Evolutionary conservation across 1,140 invertebrate species (phyloP).

Genomic region (Bradysia coprophila): DNA sequence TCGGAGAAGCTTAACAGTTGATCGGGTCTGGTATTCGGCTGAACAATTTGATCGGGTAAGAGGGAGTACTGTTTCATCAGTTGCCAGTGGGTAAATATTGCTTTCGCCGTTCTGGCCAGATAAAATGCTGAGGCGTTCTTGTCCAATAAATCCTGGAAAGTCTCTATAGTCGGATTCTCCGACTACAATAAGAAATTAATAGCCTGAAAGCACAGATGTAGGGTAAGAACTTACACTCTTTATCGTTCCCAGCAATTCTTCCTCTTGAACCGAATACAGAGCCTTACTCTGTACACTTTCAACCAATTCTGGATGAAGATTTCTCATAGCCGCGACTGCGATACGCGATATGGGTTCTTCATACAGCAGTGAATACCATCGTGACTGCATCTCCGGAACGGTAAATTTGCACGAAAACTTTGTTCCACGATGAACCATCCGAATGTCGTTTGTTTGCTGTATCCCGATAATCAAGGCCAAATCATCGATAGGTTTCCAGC

Average conservation of each 20-base stretch:
- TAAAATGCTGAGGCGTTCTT: constrained; percentile 74
- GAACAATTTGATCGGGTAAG: constrained; percentile 72
- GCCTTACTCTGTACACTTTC: constrained; percentile 72
- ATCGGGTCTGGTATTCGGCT: constrained; percentile 32
- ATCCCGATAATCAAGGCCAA: constrained; percentile 82
- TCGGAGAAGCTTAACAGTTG: constrained; percentile 74
- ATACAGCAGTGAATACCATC: constrained; percentile 91
- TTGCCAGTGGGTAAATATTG: constrained; percentile 76
- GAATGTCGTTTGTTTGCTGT: constrained; percentile 78
- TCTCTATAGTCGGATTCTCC: constrained; percentile 45
- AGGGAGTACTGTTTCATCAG: constrained; percentile 86
- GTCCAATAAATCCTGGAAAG: constrained; percentile 74
- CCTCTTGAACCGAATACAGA: constrained; percentile 76
- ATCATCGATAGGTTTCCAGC: constrained; percentile 97
- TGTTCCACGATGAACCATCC: constrained; percentile 72
- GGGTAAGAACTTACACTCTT: constrained; percentile 71
- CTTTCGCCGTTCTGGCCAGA: constrained; percentile 66
- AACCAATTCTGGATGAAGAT: constrained; percentile 81
- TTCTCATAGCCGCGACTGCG: constrained; percentile 79
- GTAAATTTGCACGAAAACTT: constrained; percentile 95
- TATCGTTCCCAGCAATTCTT: constrained; percentile 65
- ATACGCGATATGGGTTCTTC: constrained; percentile 74
- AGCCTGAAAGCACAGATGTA: too few relatives aligned
- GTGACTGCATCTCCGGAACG: constrained; percentile 78
- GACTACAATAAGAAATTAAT: constrained; percentile 9